Percentiles rank a stretch among this genome's conserved stretches.
These are phyloP conservation scores for Falco novaeseelandiae DNA, from an alignment of 2,797 vertebrate genomes.

Conservation along the genomic window DNA sequence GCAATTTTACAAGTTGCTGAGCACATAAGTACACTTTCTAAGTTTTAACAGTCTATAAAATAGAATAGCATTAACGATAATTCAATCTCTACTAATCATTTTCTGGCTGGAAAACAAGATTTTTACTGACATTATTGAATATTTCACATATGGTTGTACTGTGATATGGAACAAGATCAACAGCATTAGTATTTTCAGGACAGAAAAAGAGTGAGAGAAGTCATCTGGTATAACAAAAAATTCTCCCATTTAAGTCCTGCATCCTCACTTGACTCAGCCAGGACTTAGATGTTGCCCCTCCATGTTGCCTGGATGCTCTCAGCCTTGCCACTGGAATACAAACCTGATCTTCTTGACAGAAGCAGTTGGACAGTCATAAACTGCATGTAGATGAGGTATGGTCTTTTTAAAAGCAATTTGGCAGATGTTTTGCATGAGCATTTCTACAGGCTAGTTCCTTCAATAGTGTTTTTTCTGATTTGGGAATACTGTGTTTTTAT, in stretches of 20 bases:
- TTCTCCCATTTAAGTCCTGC: neutral
- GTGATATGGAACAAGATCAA: neutral
- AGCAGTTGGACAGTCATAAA: neutral
- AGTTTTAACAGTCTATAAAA: neutral
- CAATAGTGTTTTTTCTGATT: neutral
- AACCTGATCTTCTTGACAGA: neutral
- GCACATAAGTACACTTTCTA: neutral
- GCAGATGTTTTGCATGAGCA: neutral
- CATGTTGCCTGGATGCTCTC: neutral
- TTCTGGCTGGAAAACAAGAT: neutral
- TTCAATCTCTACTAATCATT: neutral
- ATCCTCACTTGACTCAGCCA: rapidly evolving
- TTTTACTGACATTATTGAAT: neutral
- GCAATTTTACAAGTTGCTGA: slow-evolving; percentile 48
- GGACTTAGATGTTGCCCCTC: no score
- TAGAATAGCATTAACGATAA: neutral
- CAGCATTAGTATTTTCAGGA: neutral
- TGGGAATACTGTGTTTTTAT: neutral
- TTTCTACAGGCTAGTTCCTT: neutral
- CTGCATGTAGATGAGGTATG: neutral
- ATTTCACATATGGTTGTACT: neutral
- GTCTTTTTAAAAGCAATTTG: neutral
- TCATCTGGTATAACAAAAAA: neutral
- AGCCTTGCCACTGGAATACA: neutral
- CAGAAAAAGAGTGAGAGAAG: neutral